Base-by-base conservation (phyloP, 2,797 vertebrate species). In the Malurus splendens region DNA sequence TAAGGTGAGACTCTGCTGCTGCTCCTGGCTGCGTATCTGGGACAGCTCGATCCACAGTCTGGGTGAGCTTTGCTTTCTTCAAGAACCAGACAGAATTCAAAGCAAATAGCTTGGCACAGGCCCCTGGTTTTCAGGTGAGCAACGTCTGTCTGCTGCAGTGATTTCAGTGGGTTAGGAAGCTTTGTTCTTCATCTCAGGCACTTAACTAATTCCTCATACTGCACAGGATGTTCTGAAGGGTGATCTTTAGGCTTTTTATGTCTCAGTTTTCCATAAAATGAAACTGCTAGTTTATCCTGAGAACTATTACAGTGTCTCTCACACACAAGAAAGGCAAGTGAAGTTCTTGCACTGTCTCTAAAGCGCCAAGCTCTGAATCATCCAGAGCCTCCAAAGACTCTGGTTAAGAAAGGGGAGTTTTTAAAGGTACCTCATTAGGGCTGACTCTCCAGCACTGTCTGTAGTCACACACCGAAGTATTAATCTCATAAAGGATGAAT, bases 401-500 rank as follows among this genome's bases (percentile, higher is more conserved):
- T 66, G 64, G 20, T 57, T 76, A 61, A 87, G 73, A 50, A 85
- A 61, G 9, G 13, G 32, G 36, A 82, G 50, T 36, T 90, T 92
- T 77, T 83, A 78, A 66, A 51, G 16, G 48, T 55, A 62, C 52
- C 59, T 92, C 52, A 70, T 87, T 66, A 89, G 74, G 48, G 61
- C 74, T 82, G 64, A 84, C 41, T 47, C 64, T 92, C 45, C 83
- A 86, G 67, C 45, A 38, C 50, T n/a, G 36, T 81, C 72, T 78
- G 60, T 60, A 92, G 74, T 77, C 55, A 80, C 47, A 91, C 72
- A 33, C 56, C 50, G 44, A 60, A 62, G 45, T 20, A 36, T 12
- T 86, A 10, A 56, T 33, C 62, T 90, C 74, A 65, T 42, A 90
- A 90, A 88, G 60, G 75, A 64, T 64, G 77, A 65, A 82, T 41